These are phyloP conservation scores for Tyto alba DNA, from an alignment of 2,113 vertebrate species.

Conservation along the genomic window DNA sequence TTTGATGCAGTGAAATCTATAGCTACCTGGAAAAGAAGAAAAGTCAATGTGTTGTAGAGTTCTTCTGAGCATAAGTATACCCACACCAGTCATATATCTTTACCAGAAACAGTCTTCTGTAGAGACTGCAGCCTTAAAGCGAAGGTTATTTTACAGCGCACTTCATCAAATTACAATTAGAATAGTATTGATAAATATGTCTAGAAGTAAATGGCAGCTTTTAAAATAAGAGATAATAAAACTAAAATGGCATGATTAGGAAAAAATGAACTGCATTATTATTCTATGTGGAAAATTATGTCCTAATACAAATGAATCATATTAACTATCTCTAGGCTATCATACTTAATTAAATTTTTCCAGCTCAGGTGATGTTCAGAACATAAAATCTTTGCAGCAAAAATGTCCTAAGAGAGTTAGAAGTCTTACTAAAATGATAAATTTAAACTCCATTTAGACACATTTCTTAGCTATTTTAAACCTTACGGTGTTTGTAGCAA, in stretches of 20 bases:
- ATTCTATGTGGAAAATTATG: not conserved
- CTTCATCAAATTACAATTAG: not conserved
- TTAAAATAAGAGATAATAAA: not conserved
- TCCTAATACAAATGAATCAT: slow-evolving; percentile 5
- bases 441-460: not conserved
- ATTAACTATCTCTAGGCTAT: not conserved
- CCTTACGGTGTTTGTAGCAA: not conserved
- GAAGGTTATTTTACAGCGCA: not conserved
- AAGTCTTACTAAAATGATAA: not conserved
- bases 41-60: not conserved
- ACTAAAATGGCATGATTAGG: not conserved
- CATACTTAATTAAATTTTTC: slow-evolving; percentile 22
- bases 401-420: not conserved
- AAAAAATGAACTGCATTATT: not conserved
- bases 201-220: not conserved
- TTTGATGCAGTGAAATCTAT: slow-evolving; percentile 98
- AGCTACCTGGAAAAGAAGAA: slow-evolving; percentile 82
- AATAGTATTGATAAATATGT: not conserved
- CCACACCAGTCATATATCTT: not conserved
- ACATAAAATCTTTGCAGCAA: not conserved
- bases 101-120: not conserved
- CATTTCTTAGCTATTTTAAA: not conserved
- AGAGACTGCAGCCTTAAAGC: not conserved
- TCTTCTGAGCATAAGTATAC: not conserved
- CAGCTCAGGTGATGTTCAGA: not conserved